phyloP scores from a whole-genome alignment of 2,797 vertebrate species.

The Morelia viridis region DNA sequence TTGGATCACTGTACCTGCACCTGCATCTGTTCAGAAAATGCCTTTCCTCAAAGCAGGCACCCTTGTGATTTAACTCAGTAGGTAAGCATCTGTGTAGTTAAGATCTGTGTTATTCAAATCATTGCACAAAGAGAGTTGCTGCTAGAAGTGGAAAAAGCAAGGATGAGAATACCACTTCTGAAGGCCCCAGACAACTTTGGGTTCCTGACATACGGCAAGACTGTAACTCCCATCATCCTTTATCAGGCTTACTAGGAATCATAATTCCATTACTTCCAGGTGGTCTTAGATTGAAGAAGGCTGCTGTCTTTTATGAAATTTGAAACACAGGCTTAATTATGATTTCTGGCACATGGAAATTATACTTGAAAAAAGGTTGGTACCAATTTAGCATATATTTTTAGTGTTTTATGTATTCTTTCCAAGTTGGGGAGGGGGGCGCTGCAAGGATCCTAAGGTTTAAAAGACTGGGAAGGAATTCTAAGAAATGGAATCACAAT shows the following conservation, averaged over 20 bases:
- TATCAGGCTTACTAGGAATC: background rate
- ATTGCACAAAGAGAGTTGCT: constrained; percentile 8
- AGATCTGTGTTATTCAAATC: constrained; percentile 34
- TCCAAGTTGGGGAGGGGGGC: background rate
- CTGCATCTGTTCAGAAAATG: constrained; percentile 40
- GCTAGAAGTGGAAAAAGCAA: background rate
- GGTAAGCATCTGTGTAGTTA: constrained; percentile 29
- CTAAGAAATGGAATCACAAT: background rate
- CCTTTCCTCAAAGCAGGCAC: constrained; percentile 17
- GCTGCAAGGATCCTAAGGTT: background rate
- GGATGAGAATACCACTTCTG: background rate
- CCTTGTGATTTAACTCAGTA: constrained; percentile 26
- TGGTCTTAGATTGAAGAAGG: background rate
- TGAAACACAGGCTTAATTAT: background rate
- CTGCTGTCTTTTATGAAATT: background rate
- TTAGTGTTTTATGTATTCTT: background rate
- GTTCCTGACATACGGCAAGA: background rate
- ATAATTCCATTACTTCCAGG: background rate
- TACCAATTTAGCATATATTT: background rate
- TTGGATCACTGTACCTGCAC: background rate
- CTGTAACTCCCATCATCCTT: background rate
- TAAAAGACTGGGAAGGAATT: background rate
- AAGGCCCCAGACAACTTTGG: background rate
- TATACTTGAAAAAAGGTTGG: constrained; percentile 2
- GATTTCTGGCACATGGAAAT: background rate